Evolutionary conservation across 2,797 vertebrate genomes (phyloP), one percentile per base, ranked within the genome.

Genomic region (Hypotaenidia okinawae): DNA sequence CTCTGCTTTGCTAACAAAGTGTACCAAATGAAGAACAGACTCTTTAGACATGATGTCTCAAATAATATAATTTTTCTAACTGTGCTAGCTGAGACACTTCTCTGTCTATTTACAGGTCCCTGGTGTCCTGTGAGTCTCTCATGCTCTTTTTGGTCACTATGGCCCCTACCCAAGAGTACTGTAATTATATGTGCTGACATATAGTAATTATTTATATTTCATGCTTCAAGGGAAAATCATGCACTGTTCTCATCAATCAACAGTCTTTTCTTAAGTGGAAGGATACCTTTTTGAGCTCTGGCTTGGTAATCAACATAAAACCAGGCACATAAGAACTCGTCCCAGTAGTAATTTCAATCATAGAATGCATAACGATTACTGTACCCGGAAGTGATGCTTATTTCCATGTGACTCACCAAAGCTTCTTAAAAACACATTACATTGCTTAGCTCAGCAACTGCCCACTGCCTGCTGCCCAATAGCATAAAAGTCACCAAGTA

Each of bases 1-100:
- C 28, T 87, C 76, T 91, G 28, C 51, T 86, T 86, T 94, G 69
- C 47, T 94, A 80, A 63, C 43, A 63, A 87, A 83, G 64, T 45
- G 30, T 33, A 62, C 35, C 41, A 68, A 86, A 91, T 72, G 73
- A 91, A 89, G 73, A 89, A 91, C 66, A 83, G 64, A 58, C 33
- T 17, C 33, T 85, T 85, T 58, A 58, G 41, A 94, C 93, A 35
- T 52, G 51, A 58, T 0, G 0, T 51, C 64, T 83, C 41, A 69
- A 89, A 78, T 2, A 91, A 78, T 2, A 84, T 21, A 66, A 85
- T 93, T 80, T 68, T 43, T 69, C 43, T 84, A 63, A 62, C 32
- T 3, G 2, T 77, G 37, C 13, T 76, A 70, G 21, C 35, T 75
- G 35, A 58, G 58, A 83, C 16, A 62, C 37, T 73, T 76, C 10